These are phyloP conservation scores for Mechanitis mazaeus DNA, from an alignment of 2,888 invertebrate species.

Conservation along the genomic window DNA sequence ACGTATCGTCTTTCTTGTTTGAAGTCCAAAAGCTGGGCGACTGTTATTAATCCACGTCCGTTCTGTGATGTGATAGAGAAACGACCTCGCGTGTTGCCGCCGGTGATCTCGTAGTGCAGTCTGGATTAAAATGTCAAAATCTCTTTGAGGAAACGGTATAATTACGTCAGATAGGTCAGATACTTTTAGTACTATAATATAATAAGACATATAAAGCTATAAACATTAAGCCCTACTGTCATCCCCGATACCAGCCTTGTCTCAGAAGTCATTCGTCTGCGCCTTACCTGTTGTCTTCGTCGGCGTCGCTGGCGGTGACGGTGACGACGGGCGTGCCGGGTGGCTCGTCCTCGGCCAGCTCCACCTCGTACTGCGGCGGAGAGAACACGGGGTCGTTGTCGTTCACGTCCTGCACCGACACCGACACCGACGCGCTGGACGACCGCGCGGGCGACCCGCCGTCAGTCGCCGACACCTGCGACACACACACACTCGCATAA, in stretches of 20 bases:
- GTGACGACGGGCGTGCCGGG: constrained; percentile 94
- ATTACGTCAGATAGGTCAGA: too few species aligned
- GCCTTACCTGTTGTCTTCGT: constrained; percentile 83
- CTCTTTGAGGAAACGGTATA: not conserved
- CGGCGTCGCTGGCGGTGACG: constrained; percentile 92
- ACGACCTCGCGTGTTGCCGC: constrained; percentile 88
- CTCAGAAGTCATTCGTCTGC: too few species aligned
- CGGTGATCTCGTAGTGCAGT: constrained; percentile 89
- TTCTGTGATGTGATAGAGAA: constrained; percentile 95
- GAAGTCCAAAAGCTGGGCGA: constrained; percentile 94
- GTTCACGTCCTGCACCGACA: constrained; percentile 94
- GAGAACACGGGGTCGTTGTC: constrained; percentile 97
- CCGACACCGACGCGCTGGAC: constrained; percentile 90
- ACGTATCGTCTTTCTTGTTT: constrained; percentile 93
- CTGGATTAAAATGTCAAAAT: constrained; percentile 38
- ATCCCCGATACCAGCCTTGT: too few species aligned
- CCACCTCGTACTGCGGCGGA: constrained; percentile 94
- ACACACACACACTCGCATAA: too few species aligned
- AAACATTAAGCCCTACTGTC: too few species aligned
- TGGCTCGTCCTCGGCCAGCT: constrained; percentile 91
- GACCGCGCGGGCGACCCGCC: constrained; percentile 90
- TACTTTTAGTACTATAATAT: too few species aligned
- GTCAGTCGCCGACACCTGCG: constrained; percentile 87
- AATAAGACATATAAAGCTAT: too few species aligned
- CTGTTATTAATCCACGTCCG: constrained; percentile 89